Evolutionary conservation across 2,888 invertebrate species (phyloP).

Genomic region (Urechis unicinctus): DNA sequence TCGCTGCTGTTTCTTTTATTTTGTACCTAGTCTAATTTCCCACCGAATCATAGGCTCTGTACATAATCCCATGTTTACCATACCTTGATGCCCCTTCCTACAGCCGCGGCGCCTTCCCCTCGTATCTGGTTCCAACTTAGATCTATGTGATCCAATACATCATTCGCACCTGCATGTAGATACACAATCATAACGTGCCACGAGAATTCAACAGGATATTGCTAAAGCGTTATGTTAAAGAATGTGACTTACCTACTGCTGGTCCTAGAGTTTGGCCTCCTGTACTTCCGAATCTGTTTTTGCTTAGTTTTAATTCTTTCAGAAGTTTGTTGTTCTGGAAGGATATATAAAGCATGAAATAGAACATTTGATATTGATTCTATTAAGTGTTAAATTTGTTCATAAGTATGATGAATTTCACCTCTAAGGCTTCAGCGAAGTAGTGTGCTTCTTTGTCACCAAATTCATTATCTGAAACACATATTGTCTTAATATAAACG

Average conservation of each 20-base stretch:
- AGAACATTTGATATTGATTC: too few species aligned
- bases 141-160: slow-evolving; percentile 41
- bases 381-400: too few species aligned
- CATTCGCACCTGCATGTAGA: slow-evolving; percentile 36
- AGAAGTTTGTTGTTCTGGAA: slow-evolving; percentile 42
- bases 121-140: slow-evolving; percentile 48
- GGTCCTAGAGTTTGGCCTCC: slow-evolving; percentile 42
- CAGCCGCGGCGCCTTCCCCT: slow-evolving; percentile 35
- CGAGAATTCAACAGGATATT: too few species aligned
- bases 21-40: too few species aligned
- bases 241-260: slow-evolving; percentile 36
- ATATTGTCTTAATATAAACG: too few species aligned
- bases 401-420: too few species aligned
- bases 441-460: slow-evolving; percentile 18
- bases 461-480: slow-evolving; percentile 21
- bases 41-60: too few species aligned
- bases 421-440: slow-evolving; percentile 22
- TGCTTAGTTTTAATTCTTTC: slow-evolving; percentile 37
- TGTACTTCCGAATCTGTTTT: slow-evolving; percentile 39
- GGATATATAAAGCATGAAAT: too few species aligned
- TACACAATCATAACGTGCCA: too few species aligned
- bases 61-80: too few species aligned
- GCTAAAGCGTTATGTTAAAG: too few species aligned
- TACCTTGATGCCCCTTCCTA: slow-evolving; percentile 45
- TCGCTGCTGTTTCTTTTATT: too few species aligned